Percentiles rank a stretch among this genome's conserved stretches.
Conservation (phyloP, 2,113 vertebrate species). For the Abramis brama region DNA sequence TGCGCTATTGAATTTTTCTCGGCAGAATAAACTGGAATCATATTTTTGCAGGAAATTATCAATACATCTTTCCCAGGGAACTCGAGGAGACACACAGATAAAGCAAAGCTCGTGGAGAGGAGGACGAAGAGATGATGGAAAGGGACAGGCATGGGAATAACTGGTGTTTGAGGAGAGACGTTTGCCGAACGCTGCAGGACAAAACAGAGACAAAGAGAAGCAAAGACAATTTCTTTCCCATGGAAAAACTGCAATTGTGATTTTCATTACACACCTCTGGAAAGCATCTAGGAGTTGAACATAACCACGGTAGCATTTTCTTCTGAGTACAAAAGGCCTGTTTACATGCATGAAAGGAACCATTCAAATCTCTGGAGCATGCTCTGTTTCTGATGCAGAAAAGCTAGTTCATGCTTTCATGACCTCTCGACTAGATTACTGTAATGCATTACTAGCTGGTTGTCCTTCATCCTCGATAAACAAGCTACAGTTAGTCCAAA, state of each 20-base stretch:
- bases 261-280: not conserved
- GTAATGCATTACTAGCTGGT: too few species aligned
- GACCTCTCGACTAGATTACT: too few species aligned
- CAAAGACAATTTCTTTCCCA: not conserved
- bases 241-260: not conserved
- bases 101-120: slow-evolving; percentile 82
- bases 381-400: too few species aligned
- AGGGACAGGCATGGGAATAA: slow-evolving; percentile 40
- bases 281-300: not conserved
- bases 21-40: slow-evolving; percentile 95
- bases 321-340: not conserved
- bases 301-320: not conserved
- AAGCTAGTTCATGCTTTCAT: too few species aligned
- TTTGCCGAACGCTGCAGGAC: not conserved
- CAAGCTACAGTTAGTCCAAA: too few species aligned
- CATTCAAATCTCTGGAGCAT: too few species aligned
- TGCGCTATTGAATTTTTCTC: slow-evolving; percentile 93
- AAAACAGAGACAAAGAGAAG: not conserved
- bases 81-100: slow-evolving; percentile 93
- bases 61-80: slow-evolving; percentile 95
- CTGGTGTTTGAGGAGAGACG: slow-evolving; percentile 4
- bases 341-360: too few species aligned
- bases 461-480: too few species aligned
- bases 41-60: slow-evolving; percentile 99
- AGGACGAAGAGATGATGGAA: slow-evolving; percentile 57